Base-by-base conservation (phyloP, 2,113 vertebrate species). In the Smithornis capensis region DNA sequence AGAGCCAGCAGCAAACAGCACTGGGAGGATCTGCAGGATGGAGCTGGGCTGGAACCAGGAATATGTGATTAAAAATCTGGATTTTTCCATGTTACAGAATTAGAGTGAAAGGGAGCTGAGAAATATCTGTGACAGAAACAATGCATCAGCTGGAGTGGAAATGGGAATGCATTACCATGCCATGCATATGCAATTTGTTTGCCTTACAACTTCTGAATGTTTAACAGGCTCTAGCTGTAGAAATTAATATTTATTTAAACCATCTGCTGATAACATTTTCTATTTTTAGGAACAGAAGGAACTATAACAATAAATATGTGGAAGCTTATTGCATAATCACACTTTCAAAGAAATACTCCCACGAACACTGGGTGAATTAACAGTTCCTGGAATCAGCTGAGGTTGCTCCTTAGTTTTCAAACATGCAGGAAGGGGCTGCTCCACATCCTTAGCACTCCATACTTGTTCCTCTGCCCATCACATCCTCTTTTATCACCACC, bases 201-300 rank as follows among this genome's bases (percentile, higher is more conserved):
- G 68, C 45, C 59, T 92, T 70, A 44, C 42, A 74, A 55, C 60
- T 95, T 78, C 33, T 95, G 81, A 89, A 50, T 47, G 68, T 93
- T 96, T 57, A 59, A 73, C 76, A 73, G 87, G 73, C 90, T 84
- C 44, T 63, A 89, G 92, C 94, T 79, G 83, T 71, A 93, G 64
- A 90, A 96, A 96, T 94, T 92, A 95, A 84, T 95, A 96, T 96
- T 93, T 93, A 96, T 94, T 92, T 94, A 84, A 96, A 88, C 92
- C 95, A 96, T 96, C 90, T 97, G 95, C 94, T 93, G 90, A 85
- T 92, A 83, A 87, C 35, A 69, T 93, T 93, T 83, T 67, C 4
- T 84, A 73, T 92, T 94, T 95, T 88, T 94, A 95, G 90, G 92
- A 89, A 78, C 27, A 81, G 86, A 90, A 88, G 69, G 50, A 92